A percentile compares a stretch with the other conserved stretches of the same genome.
Conservation (phyloP, 2,797 vertebrate genomes). For the Valencia hispanica region DNA sequence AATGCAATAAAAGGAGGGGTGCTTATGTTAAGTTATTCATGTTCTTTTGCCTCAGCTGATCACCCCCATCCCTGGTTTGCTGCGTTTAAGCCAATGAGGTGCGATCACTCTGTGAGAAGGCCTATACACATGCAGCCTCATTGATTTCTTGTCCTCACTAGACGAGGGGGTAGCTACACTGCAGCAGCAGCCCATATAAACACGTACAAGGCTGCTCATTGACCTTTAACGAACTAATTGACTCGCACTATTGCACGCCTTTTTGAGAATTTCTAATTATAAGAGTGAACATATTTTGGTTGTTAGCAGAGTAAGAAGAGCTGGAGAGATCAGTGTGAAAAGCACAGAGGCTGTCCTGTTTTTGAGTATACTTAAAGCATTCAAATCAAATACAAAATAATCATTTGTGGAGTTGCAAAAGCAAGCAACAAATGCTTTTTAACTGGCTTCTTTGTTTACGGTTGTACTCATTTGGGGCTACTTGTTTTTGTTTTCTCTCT, state of each 20-base stretch:
- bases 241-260: not conserved
- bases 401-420: not conserved
- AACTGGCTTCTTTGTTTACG: constrained; percentile 17
- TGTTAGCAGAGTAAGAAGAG: constrained; percentile 4
- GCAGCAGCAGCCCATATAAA: not conserved
- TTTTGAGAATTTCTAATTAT: constrained; percentile 17
- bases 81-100: not conserved
- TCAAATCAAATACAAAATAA: constrained; percentile 3
- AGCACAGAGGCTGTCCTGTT: constrained; percentile 24
- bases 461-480: constrained; percentile 17
- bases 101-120: not conserved
- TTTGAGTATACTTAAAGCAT: constrained; percentile 13
- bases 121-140: not conserved
- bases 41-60: constrained; percentile 5
- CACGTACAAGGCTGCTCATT: constrained; percentile 4
- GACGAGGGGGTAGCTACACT: constrained; percentile 10
- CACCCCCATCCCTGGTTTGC: not conserved
- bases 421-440: constrained; percentile 11
- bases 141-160: constrained; percentile 9
- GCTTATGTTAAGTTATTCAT: constrained; percentile 3
- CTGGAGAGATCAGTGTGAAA: constrained; percentile 7
- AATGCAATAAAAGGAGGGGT: not conserved
- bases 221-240: constrained; percentile 36
- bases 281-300: constrained; percentile 23
- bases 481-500: constrained; percentile 12